These are phyloP conservation scores for Apis cerana DNA, from an alignment of 1,140 invertebrate genomes.

Conservation along the genomic window DNA sequence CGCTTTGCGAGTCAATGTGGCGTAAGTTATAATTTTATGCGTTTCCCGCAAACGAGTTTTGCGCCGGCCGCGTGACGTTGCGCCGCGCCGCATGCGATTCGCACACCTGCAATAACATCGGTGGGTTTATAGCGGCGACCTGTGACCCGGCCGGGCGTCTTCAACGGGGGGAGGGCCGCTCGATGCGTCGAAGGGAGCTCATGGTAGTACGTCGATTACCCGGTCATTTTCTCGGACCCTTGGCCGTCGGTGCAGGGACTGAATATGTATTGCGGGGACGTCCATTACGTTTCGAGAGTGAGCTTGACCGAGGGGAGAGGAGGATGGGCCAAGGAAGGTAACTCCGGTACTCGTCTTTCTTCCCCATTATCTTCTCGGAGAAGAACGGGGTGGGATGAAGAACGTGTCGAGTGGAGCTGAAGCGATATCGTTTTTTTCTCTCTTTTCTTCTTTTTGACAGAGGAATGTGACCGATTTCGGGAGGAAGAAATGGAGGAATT, in stretches of 20 bases:
- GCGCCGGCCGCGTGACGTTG: slow-evolving; percentile 14
- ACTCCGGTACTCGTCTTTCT: not conserved
- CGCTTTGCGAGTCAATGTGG: slow-evolving; percentile 26
- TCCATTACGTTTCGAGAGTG: slow-evolving; percentile 49
- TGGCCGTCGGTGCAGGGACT: not conserved
- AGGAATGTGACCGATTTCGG: too few species aligned
- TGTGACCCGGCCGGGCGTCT: slow-evolving; percentile 40
- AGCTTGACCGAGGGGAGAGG: not conserved
- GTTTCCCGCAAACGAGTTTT: slow-evolving; percentile 45
- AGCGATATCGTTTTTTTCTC: not conserved
- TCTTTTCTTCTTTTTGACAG: too few species aligned
- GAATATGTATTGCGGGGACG: slow-evolving; percentile 14
- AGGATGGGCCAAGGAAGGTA: slow-evolving; percentile 9
- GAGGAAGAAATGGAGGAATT: too few species aligned
- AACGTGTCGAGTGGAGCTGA: not conserved
- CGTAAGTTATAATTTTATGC: slow-evolving; percentile 53
- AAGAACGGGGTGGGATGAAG: not conserved
- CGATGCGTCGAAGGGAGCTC: slow-evolving; percentile 58
- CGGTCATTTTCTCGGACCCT: slow-evolving; percentile 63
- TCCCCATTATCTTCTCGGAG: slow-evolving; percentile 10
- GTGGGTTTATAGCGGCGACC: slow-evolving; percentile 60
- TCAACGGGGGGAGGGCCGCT: slow-evolving; percentile 40
- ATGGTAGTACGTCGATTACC: slow-evolving; percentile 61
- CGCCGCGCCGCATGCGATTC: slow-evolving; percentile 18
- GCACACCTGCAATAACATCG: slow-evolving; percentile 62